Evolutionary conservation across 23 tunicate species (phyloP).

Genomic region (Styela clava): DNA sequence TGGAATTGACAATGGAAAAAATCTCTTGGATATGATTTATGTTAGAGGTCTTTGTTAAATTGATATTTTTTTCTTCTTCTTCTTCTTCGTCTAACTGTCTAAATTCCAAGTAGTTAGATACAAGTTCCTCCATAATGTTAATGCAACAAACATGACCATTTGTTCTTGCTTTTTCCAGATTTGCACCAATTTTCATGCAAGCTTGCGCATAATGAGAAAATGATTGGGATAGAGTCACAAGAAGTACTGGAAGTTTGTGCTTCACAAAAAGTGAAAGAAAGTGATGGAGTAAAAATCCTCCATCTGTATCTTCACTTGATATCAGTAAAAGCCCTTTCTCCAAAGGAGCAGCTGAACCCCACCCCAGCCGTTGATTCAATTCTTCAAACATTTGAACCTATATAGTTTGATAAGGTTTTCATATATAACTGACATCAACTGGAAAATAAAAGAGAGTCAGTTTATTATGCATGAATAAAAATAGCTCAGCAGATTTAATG

Average conservation of each 20-base stretch:
- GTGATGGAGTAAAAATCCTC: constrained; percentile 64
- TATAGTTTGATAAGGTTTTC: too few relatives aligned
- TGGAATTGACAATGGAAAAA: neutral
- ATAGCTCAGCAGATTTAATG: too few relatives aligned
- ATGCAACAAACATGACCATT: constrained; percentile 22
- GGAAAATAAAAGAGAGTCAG: too few relatives aligned
- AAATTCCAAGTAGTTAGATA: neutral
- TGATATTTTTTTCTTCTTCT: neutral
- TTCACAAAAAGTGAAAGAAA: constrained; percentile 56
- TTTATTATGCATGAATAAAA: too few relatives aligned
- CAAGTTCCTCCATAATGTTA: constrained; percentile 20
- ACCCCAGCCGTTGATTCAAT: constrained; percentile 50
- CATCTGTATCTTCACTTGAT: constrained; percentile 34
- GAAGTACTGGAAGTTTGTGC: constrained; percentile 31
- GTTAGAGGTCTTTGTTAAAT: constrained; percentile 2
- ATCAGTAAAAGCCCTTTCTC: constrained; percentile 34
- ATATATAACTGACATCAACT: too few relatives aligned
- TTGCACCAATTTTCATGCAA: constrained; percentile 53
- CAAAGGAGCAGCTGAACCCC: constrained; percentile 33
- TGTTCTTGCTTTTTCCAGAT: constrained; percentile 22
- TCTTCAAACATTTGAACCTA: constrained; percentile 95
- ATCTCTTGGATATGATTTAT: too few relatives aligned
- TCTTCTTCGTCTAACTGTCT: neutral
- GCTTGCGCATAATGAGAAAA: constrained; percentile 60
- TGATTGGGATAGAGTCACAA: constrained; percentile 48